Evolutionary conservation across 2,797 vertebrate species (phyloP).

Genomic region (Hipposideros larvatus): DNA sequence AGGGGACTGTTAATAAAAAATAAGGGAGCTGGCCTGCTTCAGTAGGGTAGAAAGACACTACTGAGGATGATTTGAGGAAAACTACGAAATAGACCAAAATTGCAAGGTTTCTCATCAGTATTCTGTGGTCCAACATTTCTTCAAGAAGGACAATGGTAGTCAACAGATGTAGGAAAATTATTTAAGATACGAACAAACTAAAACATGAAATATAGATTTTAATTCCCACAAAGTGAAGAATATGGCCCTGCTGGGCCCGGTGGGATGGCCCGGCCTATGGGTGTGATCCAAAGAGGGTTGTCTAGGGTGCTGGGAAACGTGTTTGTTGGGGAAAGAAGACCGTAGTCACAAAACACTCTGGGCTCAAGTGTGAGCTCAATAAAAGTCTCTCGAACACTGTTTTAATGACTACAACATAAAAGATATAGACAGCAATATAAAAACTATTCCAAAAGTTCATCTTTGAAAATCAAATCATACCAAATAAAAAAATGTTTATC

Average conservation of each 20-base stretch:
- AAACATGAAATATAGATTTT: background rate
- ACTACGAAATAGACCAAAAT: background rate
- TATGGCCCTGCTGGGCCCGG: background rate
- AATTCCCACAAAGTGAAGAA: background rate
- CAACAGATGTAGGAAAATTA: background rate
- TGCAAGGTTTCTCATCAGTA: background rate
- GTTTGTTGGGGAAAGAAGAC: background rate
- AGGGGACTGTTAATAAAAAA: background rate
- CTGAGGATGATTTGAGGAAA: background rate
- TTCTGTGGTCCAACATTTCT: background rate
- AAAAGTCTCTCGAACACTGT: background rate
- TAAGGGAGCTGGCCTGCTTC: background rate
- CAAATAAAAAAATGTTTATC: background rate
- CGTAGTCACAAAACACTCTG: background rate
- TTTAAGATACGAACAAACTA: background rate
- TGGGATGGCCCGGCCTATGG: background rate
- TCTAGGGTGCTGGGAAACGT: background rate
- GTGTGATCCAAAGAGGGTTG: background rate
- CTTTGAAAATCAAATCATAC: background rate
- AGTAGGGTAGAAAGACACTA: background rate
- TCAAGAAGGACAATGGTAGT: background rate
- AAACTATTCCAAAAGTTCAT: background rate
- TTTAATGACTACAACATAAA: background rate
- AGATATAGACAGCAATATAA: background rate
- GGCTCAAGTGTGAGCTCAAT: background rate